These are phyloP conservation scores for Bufo gargarizans DNA, from an alignment of 2,113 vertebrate genomes.

Conservation along the genomic window DNA sequence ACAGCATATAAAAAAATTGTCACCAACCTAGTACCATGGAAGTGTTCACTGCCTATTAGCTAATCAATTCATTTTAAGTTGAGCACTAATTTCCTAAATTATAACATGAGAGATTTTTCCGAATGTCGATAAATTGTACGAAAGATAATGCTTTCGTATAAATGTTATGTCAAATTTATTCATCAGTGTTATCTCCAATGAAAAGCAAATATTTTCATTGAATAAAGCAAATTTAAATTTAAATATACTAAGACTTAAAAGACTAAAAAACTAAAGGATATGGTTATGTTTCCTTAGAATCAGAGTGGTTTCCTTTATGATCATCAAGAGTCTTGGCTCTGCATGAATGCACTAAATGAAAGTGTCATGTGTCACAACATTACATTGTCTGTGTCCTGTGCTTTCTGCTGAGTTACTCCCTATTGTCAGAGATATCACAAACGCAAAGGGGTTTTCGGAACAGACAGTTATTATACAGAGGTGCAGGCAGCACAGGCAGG, in stretches of 20 bases:
- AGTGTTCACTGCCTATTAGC: not conserved
- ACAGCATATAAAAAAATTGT: not conserved
- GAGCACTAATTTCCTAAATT: no score
- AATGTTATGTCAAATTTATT: not conserved
- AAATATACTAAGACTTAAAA: not conserved
- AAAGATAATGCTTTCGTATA: not conserved
- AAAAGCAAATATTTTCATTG: no score
- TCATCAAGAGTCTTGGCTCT: constrained; percentile 34
- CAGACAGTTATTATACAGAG: constrained; percentile 59
- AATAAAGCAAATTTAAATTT: not conserved
- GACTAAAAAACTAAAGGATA: not conserved
- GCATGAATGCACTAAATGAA: constrained; percentile 54
- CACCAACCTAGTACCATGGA: not conserved
- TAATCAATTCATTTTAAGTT: not conserved
- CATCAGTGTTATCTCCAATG: not conserved
- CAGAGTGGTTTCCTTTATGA: not conserved
- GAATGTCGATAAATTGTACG: not conserved
- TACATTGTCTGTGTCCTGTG: constrained; percentile 59
- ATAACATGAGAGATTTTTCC: not conserved
- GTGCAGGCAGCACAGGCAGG: not conserved
- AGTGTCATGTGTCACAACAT: constrained; percentile 61
- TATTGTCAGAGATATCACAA: constrained; percentile 59
- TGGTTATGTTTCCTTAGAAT: not conserved
- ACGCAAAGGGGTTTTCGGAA: constrained; percentile 58
- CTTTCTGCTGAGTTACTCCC: constrained; percentile 55